Base-by-base conservation (phyloP, 2,888 invertebrate species). In the Ryuthela nishihirai region DNA sequence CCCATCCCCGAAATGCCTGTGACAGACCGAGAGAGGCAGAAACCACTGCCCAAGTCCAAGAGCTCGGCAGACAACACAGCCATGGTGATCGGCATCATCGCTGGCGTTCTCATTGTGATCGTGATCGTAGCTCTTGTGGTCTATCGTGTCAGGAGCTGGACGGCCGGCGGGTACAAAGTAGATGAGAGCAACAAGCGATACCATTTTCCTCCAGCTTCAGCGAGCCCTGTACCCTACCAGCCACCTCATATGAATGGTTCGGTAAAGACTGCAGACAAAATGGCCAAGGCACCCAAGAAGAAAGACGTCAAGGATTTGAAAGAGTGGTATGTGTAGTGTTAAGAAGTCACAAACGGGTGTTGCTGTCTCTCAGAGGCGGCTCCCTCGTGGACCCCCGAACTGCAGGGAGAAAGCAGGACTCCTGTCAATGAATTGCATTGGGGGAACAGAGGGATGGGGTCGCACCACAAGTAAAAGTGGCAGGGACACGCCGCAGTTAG, bases 121-220 rank as follows among this genome's bases (percentile, higher is more conserved):
- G 87, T 95, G 48, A 81, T 95, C 64, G 84, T 95, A 64, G 87
- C 94, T 50, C 71, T 75, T 23, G 82, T 97, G 60, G 88, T 95
- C 69, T 82, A 94, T 69, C 90, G 91, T 3, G 55, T 62, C 10
- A 17, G 61, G 10, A 55, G 60, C 25, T 54, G 60, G 54, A 54
- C 60, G 9, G 91, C 92, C 73, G 85, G 87, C n/a, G 86, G 87
- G 50, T 95, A 93, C 74, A 95, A 94, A 75, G 87, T 93, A 60
- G 93, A 94, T 70, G 89, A 92, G 68, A 85, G 85, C 71, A 83
- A 85, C 71, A 84, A 83, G 70, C 20, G 46, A 25, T 83, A 82
- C 54, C 66, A 68, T 46, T 66, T 67, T 46, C 64, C 60, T 17
- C 64, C 58, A 52, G 64, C 42, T 44, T 62, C 62, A 7, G 52